phyloP scores from a whole-genome alignment of 1,140 invertebrate species.

The Gryllus bimaculatus region DNA sequence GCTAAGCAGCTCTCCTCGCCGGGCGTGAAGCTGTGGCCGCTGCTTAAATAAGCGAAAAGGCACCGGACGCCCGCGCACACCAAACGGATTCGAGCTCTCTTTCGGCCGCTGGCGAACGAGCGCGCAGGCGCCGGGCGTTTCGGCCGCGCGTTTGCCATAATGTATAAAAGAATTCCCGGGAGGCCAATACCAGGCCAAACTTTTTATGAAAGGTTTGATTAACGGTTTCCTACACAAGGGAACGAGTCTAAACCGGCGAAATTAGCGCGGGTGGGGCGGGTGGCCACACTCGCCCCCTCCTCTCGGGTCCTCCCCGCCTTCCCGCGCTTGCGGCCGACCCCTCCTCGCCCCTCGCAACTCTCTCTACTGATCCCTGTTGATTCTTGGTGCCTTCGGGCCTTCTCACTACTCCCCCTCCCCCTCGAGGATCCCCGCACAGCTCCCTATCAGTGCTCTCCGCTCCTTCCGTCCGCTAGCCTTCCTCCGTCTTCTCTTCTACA shows the following conservation, averaged over 20 bases:
- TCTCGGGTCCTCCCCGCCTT: too few species aligned
- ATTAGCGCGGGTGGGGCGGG: not conserved
- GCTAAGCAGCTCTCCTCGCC: too few species aligned
- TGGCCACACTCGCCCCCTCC: not conserved
- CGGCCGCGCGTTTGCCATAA: not conserved
- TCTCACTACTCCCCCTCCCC: not conserved
- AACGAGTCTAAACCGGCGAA: not conserved
- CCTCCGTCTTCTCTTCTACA: not conserved
- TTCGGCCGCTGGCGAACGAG: not conserved
- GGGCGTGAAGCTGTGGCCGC: too few species aligned
- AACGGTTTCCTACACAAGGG: not conserved
- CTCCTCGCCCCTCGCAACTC: not conserved
- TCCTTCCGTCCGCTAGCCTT: too few species aligned
- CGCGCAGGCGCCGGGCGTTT: not conserved
- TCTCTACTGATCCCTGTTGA: not conserved
- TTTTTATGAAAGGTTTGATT: constrained; percentile 6
- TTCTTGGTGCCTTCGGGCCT: not conserved
- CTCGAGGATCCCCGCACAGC: too few species aligned
- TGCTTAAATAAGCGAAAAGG: not conserved
- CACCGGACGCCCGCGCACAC: not conserved
- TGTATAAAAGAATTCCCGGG: not conserved
- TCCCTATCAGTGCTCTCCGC: too few species aligned
- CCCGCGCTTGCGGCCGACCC: not conserved
- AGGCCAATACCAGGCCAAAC: not conserved
- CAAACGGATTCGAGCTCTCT: not conserved